These are phyloP conservation scores for Halictus quadricinctus DNA, from an alignment of 2,888 invertebrate genomes.

Conservation along the genomic window DNA sequence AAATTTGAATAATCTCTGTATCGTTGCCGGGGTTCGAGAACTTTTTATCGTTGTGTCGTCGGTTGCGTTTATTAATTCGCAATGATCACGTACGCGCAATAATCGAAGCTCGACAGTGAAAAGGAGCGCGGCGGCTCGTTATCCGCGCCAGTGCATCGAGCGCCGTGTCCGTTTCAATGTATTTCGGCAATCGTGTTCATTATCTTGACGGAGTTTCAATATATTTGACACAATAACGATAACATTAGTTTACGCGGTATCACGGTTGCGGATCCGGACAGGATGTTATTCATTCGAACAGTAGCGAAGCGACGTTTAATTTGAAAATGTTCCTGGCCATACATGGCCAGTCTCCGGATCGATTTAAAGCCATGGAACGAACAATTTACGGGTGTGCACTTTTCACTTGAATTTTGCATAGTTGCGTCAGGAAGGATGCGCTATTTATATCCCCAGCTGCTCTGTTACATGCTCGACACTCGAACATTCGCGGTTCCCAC, in stretches of 20 bases:
- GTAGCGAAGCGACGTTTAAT: not conserved
- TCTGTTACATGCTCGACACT: not conserved
- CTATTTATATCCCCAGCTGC: constrained; percentile 26
- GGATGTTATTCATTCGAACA: constrained; percentile 11
- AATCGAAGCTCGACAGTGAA: not conserved
- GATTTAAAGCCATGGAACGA: constrained; percentile 31
- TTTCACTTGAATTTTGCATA: constrained; percentile 35
- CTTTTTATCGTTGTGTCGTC: not conserved
- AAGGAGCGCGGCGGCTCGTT: not conserved
- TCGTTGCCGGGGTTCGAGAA: not conserved
- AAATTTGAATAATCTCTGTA: no score
- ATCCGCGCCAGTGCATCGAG: not conserved
- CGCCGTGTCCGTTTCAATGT: not conserved
- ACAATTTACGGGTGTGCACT: constrained; percentile 37
- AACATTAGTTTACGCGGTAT: constrained; percentile 11
- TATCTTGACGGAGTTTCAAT: constrained; percentile 2
- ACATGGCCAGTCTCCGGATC: not conserved
- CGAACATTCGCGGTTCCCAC: not conserved
- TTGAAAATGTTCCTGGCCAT: constrained; percentile 24
- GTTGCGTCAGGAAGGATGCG: constrained; percentile 7
- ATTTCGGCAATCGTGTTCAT: not conserved
- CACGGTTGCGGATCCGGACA: not conserved
- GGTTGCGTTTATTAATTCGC: not conserved
- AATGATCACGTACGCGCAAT: not conserved
- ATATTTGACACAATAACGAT: not conserved